Base-by-base conservation (phyloP, 1,140 invertebrate species). In the Drosophila serrata region DNA sequence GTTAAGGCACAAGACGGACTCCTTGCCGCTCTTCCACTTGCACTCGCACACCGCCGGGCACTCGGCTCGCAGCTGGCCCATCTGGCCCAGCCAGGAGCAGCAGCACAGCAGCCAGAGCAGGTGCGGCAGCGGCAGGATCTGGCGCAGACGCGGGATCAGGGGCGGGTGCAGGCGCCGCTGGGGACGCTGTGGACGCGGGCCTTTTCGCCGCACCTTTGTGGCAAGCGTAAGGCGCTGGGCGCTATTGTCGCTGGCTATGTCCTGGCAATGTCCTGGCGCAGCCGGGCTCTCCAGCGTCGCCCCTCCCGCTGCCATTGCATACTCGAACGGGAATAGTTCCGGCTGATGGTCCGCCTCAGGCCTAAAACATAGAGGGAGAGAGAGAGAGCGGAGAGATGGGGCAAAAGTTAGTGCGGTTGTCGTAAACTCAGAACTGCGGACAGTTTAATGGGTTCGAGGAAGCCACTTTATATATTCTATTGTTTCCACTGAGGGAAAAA, bases 1-100 rank as follows among this genome's bases (percentile, higher is more conserved):
- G 86, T 95, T 95, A 58, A 94, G 93, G 93, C 96, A 97, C 67
- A 96, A 94, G 43, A 96, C 96, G 31, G 96, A 96, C 93, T 97
- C 96, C 93, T 97, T 97, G 73, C 96, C 96, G 85, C 95, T 95
- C 90, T 96, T 96, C 97, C 97, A 97, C 92, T 97, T 97, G 93
- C 97, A 97, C 91, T 97, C 95, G 93, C 97, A 97, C 70, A 95
- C 94, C 49, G 94, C 94, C 29, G 96, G 96, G 91, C 96, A 96
- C 75, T 95, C 94, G 80, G 94, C 94, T 33, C 79, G 48, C 72
- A 92, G 61, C 75, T 92, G 84, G 42, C 86, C 68, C 58, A 85
- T 65, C 12, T 81, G 75, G 49, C 63, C 51, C 51, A 55, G 51
- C 51, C 51, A 55, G 51, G 33, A 82, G 37, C 62, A 69, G 43